Percentiles rank a stretch among this genome's conserved stretches.
These are phyloP conservation scores for Enteromius unitaeniatus DNA, from an alignment of 2,797 vertebrate genomes.

Conservation along the genomic window DNA sequence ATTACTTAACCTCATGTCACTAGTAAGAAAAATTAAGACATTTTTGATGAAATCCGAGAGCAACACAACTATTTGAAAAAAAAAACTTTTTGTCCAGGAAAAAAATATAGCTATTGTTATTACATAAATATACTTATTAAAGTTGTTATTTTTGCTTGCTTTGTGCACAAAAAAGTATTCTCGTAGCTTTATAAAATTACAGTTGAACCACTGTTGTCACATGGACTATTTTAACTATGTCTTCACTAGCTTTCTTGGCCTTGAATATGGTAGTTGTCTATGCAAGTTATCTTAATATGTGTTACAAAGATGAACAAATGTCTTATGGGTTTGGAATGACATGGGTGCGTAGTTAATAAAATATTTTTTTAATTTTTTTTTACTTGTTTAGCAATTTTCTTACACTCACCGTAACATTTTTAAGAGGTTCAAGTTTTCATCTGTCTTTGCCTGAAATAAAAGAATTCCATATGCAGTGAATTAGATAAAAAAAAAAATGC, in stretches of 20 bases:
- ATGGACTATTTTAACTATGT: too few species aligned
- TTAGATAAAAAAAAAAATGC: neutral
- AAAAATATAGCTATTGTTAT: too few species aligned
- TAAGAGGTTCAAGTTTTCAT: slow-evolving; percentile 77
- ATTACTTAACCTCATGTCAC: too few species aligned
- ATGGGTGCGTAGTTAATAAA: neutral
- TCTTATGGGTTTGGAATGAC: neutral
- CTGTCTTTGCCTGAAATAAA: slow-evolving; percentile 87
- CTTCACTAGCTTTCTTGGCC: neutral
- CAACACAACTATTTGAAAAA: too few species aligned
- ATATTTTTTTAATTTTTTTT: neutral
- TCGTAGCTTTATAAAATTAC: neutral
- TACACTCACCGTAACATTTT: slow-evolving; percentile 87
- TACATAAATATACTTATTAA: too few species aligned
- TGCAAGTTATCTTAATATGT: too few species aligned
- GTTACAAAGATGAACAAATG: neutral
- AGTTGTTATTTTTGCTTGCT: neutral
- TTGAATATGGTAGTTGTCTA: too few species aligned
- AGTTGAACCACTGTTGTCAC: too few species aligned
- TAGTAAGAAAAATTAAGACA: too few species aligned
- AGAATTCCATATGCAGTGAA: slow-evolving; percentile 28
- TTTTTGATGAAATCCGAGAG: too few species aligned
- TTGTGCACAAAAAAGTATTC: too few species aligned
- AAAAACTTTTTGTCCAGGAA: too few species aligned
- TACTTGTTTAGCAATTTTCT: neutral